A percentile compares a stretch with the other conserved stretches of the same genome.
phyloP scores from a whole-genome alignment of 2,113 vertebrate genomes.

The Garra rufa region DNA sequence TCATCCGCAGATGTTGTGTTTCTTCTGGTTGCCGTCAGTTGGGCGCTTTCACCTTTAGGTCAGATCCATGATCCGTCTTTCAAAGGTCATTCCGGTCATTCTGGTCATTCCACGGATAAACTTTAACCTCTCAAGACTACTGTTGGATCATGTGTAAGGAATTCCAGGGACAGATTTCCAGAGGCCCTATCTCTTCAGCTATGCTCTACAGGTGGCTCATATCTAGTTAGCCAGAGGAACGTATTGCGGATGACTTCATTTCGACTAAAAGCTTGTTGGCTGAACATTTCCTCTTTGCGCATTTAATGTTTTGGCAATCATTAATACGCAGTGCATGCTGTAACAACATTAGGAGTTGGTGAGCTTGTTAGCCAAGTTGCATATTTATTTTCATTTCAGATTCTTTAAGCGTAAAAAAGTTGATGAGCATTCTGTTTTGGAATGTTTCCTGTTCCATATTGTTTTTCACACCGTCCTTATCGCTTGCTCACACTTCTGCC shows the following conservation, averaged over 20 bases:
- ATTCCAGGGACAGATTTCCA: constrained; percentile 4
- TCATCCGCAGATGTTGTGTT: neutral
- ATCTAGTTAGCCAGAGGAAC: neutral
- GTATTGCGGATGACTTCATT: constrained; percentile 11
- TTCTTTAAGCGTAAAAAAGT: constrained; percentile 3
- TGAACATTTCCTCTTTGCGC: neutral
- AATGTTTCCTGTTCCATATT: constrained; percentile 2
- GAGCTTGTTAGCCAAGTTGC: neutral
- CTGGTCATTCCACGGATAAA: constrained; percentile 51
- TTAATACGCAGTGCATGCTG: neutral
- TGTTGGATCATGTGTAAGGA: constrained; percentile 15
- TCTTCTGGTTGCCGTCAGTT: neutral
- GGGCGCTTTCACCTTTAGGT: neutral
- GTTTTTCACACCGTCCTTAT: constrained; percentile 31
- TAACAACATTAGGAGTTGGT: neutral
- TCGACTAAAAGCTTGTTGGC: constrained; percentile 4
- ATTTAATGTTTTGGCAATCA: constrained; percentile 9
- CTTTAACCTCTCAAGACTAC: constrained; percentile 50
- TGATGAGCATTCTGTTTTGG: neutral
- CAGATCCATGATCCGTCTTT: constrained; percentile 28
- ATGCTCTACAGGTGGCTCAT: neutral
- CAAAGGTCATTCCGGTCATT: neutral
- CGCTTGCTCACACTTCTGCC: neutral
- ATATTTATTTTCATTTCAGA: constrained; percentile 17
- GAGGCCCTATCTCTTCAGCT: neutral